Percentiles rank a stretch among this genome's conserved stretches.
These are phyloP conservation scores for Agapornis canus DNA, from an alignment of 2,797 vertebrate genomes.

Conservation along the genomic window DNA sequence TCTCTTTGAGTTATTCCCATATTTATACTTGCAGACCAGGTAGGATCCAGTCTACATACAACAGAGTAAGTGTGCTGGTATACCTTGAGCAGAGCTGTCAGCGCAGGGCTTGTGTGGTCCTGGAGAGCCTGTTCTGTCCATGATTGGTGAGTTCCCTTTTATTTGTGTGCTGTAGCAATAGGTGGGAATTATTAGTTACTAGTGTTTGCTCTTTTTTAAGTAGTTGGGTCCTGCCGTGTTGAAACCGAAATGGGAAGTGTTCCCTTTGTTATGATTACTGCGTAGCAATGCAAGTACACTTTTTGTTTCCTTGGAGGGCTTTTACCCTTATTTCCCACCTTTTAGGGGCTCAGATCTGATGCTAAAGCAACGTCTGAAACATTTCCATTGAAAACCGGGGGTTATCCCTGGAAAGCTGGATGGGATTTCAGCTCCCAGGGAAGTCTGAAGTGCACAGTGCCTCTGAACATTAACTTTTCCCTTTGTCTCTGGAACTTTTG, in stretches of 20 bases:
- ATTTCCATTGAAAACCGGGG: neutral
- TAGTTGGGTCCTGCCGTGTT: neutral
- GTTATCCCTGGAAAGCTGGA: neutral
- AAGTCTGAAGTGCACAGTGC: neutral
- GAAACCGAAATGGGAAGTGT: neutral
- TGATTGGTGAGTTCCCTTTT: neutral
- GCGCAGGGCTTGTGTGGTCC: neutral
- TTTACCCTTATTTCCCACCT: neutral
- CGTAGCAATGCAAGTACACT: neutral
- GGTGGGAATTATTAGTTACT: neutral
- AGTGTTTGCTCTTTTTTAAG: neutral
- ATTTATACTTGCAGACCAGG: neutral
- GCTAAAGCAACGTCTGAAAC: neutral
- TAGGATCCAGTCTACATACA: neutral
- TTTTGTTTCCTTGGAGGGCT: neutral
- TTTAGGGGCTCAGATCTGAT: neutral
- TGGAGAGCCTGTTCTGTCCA: neutral
- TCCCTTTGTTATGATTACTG: neutral
- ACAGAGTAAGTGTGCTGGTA: neutral
- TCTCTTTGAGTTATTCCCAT: neutral
- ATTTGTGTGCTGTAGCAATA: neutral
- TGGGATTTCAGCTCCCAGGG: neutral
- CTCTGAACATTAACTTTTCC: slow-evolving; percentile 45
- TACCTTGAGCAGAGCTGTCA: neutral
- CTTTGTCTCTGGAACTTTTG: slow-evolving; percentile 20